phyloP scores from a whole-genome alignment of 2,113 vertebrate genomes.

The Empidonax traillii region DNA sequence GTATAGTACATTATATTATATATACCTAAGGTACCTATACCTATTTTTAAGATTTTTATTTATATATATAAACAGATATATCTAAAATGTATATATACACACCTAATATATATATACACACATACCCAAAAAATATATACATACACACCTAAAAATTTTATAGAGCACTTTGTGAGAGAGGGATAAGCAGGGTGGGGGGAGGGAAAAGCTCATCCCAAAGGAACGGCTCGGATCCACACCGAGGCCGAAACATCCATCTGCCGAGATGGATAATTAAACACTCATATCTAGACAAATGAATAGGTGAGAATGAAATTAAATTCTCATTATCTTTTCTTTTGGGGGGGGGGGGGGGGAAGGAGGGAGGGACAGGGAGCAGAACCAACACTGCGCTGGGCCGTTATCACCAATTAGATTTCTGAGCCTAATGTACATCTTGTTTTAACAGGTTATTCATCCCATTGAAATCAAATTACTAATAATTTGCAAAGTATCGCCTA shows the following conservation, averaged over 20 bases:
- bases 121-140: too few species aligned
- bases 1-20: too few species aligned
- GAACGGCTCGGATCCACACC: not conserved
- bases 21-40: too few species aligned
- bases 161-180: not conserved
- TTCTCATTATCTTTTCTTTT: not conserved
- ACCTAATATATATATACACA: too few species aligned
- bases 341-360: too few species aligned
- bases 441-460: slow-evolving; percentile 73
- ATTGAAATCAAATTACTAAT: slow-evolving; percentile 83
- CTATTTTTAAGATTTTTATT: too few species aligned
- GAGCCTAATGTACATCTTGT: not conserved
- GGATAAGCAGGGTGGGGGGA: not conserved
- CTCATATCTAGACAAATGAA: slow-evolving; percentile 38
- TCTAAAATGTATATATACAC: too few species aligned
- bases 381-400: not conserved
- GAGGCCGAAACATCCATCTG: slow-evolving; percentile 15
- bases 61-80: too few species aligned
- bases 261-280: slow-evolving; percentile 52
- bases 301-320: slow-evolving; percentile 33
- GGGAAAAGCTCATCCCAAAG: not conserved
- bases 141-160: too few species aligned
- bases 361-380: not conserved
- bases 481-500: slow-evolving; percentile 87
- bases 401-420: slow-evolving; percentile 49